A percentile compares a stretch with the other conserved stretches of the same genome.
Conservation (phyloP, 2,113 vertebrate genomes). For the Eonycteris spelaea region DNA sequence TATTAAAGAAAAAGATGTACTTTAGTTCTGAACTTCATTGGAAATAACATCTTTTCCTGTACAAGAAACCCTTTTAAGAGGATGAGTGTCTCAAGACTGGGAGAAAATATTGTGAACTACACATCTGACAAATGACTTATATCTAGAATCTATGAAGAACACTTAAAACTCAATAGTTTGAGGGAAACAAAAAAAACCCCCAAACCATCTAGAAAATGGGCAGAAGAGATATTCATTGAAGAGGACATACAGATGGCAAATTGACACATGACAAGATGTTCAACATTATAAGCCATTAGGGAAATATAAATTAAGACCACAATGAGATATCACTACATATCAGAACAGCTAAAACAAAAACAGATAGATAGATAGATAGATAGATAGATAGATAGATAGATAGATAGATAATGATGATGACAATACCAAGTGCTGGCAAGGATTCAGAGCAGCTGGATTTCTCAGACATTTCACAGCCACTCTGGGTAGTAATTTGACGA, state of each 20-base stretch:
- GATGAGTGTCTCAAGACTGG: not conserved
- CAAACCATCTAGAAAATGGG: not conserved
- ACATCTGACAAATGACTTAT: not conserved
- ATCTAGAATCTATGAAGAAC: not conserved
- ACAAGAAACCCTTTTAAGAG: not conserved
- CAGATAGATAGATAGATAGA: not conserved
- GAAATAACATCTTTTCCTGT: not conserved
- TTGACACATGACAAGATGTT: not conserved
- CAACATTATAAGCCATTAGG: not conserved
- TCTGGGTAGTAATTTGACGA: not conserved
- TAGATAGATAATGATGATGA: not conserved
- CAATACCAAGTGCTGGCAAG: not conserved
- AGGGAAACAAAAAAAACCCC: not conserved
- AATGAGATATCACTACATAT: not conserved
- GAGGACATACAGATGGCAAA: not conserved
- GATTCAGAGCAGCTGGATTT: not conserved
- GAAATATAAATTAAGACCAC: not conserved
- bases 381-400: not conserved
- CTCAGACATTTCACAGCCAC: not conserved
- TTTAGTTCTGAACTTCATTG: not conserved
- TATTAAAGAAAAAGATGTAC: not conserved
- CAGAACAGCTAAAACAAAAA: not conserved
- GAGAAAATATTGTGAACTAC: not conserved
- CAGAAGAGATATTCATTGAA: not conserved
- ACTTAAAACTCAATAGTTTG: not conserved